phyloP scores from a whole-genome alignment of 2,797 vertebrate genomes.

The Pseudochaenichthys georgianus region DNA sequence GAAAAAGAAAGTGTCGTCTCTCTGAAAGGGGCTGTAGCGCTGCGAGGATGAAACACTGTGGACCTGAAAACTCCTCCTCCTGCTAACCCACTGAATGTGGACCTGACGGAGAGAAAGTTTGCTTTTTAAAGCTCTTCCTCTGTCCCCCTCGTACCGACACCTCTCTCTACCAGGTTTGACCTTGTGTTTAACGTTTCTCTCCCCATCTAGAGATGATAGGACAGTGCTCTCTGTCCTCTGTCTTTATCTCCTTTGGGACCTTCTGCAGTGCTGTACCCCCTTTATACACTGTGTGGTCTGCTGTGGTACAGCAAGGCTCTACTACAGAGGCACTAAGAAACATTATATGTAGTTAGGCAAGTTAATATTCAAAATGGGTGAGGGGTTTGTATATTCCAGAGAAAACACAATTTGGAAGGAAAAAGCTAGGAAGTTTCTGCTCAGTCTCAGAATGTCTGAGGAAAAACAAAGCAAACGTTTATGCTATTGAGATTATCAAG shows the following conservation, averaged over 20 bases:
- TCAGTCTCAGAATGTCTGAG: no score
- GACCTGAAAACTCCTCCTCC: slow-evolving; percentile 25
- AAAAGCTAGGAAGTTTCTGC: no score
- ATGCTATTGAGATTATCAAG: no score
- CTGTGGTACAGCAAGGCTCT: neutral
- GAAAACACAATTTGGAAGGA: no score
- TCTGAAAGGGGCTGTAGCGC: slow-evolving; percentile 89
- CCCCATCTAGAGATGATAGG: neutral
- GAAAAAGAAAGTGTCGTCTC: slow-evolving; percentile 98
- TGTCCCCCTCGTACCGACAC: slow-evolving; percentile 2
- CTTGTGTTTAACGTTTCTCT: slow-evolving; percentile 9
- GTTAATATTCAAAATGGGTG: no score
- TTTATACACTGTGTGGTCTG: neutral
- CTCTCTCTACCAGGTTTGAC: slow-evolving; percentile 17
- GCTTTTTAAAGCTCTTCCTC: slow-evolving; percentile 12
- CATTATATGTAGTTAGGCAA: no score
- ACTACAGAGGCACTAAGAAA: no score
- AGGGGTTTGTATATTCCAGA: no score
- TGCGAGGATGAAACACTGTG: slow-evolving; percentile 7
- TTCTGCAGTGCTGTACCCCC: slow-evolving; percentile 19
- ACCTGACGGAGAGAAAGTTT: slow-evolving; percentile 29
- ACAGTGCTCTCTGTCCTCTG: neutral
- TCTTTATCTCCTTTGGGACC: slow-evolving; percentile 19
- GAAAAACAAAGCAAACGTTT: no score
- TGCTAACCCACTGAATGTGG: slow-evolving; percentile 19